These are phyloP conservation scores for Tribolium freemani DNA, from an alignment of 2,888 invertebrate species.

Conservation along the genomic window DNA sequence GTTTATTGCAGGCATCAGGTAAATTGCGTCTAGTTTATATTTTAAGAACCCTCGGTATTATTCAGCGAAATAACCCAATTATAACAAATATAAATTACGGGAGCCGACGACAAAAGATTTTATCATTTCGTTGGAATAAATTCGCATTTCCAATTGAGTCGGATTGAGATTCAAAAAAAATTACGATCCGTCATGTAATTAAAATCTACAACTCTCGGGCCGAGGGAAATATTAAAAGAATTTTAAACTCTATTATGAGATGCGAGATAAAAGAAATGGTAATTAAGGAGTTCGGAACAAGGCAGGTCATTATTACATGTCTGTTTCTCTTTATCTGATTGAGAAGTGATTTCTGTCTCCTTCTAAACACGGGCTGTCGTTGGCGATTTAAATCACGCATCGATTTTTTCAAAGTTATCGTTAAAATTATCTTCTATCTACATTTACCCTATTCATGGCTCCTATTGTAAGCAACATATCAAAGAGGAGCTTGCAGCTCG, in stretches of 20 bases:
- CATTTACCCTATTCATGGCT: slow-evolving; percentile 19
- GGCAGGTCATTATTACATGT: slow-evolving; percentile 56
- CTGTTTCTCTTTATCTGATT: slow-evolving; percentile 46
- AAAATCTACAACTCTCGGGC: slow-evolving; percentile 28
- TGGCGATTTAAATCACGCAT: slow-evolving; percentile 32
- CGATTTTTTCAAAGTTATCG: slow-evolving; percentile 32
- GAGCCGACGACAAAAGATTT: slow-evolving; percentile 5
- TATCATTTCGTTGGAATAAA: slow-evolving; percentile 13
- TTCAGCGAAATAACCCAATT: slow-evolving; percentile 33
- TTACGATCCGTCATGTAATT: slow-evolving; percentile 29
- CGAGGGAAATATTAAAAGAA: slow-evolving; percentile 34
- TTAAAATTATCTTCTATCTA: slow-evolving; percentile 28
- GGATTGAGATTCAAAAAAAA: slow-evolving; percentile 23
- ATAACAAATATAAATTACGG: slow-evolving; percentile 23
- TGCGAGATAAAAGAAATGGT: slow-evolving; percentile 57
- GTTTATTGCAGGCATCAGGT: slow-evolving; percentile 40
- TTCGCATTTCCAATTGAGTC: slow-evolving; percentile 14
- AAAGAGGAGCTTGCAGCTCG: neutral
- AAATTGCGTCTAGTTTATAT: slow-evolving; percentile 39
- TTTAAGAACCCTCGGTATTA: slow-evolving; percentile 30
- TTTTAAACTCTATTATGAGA: slow-evolving; percentile 55
- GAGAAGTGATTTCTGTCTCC: slow-evolving; percentile 13
- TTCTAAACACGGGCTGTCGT: slow-evolving; percentile 25
- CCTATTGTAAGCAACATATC: slow-evolving; percentile 1
- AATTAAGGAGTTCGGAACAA: slow-evolving; percentile 57